Conservation (phyloP, 2,113 vertebrate genomes). For the Vulpes lagopus region DNA sequence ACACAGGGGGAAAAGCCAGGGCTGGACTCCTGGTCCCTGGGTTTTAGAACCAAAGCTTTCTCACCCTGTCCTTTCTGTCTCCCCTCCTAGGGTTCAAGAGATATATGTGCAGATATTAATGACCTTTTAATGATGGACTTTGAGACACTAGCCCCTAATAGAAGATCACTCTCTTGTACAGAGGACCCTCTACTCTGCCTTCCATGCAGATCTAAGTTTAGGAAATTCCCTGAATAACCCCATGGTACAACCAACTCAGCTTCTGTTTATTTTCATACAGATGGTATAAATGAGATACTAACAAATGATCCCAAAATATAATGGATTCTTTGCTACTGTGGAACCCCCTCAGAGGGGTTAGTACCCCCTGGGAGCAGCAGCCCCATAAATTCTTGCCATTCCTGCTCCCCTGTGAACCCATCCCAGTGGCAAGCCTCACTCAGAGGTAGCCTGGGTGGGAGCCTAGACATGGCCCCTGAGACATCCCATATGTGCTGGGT, state of each 20-base stretch:
- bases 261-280: constrained; percentile 80
- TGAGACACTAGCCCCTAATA: neutral
- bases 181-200: neutral
- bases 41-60: neutral
- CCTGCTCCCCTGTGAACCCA: neutral
- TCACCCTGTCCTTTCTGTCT: neutral
- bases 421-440: neutral
- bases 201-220: neutral
- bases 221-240: neutral
- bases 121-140: neutral
- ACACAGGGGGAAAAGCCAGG: neutral
- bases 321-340: constrained; percentile 72
- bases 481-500: neutral
- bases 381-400: constrained; percentile 61
- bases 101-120: neutral
- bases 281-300: constrained; percentile 78
- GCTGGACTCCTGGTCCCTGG: neutral
- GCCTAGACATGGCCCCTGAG: neutral
- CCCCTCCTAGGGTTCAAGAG: neutral
- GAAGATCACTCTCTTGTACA: neutral
- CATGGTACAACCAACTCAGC: neutral
- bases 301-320: constrained; percentile 67
- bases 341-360: neutral
- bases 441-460: neutral
- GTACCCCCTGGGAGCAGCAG: neutral